A percentile compares a stretch with the other conserved stretches of the same genome.
Evolutionary conservation across 2,113 vertebrate genomes (phyloP).

Genomic region (Xiphophorus couchianus): DNA sequence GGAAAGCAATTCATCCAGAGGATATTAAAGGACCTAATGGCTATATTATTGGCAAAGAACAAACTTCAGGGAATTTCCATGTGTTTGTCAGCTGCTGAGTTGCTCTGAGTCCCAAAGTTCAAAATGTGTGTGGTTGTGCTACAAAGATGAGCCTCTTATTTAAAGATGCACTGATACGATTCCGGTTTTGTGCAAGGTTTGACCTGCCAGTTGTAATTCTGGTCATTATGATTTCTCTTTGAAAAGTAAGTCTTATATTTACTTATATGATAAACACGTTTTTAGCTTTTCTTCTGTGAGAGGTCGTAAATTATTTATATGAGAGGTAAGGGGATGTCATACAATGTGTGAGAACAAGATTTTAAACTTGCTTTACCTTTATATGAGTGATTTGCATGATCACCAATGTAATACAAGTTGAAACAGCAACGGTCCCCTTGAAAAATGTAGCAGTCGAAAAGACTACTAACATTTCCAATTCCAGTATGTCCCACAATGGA

Average conservation of each 20-base stretch:
- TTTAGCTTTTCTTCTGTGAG: too few relatives aligned
- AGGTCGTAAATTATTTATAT: background rate
- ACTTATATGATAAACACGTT: background rate
- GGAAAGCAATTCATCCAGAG: conserved; percentile 66
- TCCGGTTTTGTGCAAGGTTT: background rate
- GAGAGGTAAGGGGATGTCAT: background rate
- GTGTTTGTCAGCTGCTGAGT: conserved; percentile 37
- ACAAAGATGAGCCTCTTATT: background rate
- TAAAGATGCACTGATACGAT: background rate
- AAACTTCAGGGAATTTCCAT: conserved; percentile 41
- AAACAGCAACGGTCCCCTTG: too few relatives aligned
- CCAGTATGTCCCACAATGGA: too few relatives aligned
- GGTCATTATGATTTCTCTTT: background rate
- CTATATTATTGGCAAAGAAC: conserved; percentile 66
- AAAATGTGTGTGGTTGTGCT: background rate
- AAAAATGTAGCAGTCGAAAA: too few relatives aligned
- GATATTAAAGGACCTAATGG: conserved; percentile 79
- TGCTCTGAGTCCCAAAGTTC: background rate
- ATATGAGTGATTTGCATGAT: background rate
- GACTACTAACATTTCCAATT: too few relatives aligned
- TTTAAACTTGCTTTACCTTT: background rate
- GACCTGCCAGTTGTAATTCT: background rate
- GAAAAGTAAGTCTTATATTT: too few relatives aligned
- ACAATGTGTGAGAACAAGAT: too few relatives aligned
- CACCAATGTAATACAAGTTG: background rate